Conservation (phyloP, 2,113 vertebrate species). For the Muscicapa adusta region DNA sequence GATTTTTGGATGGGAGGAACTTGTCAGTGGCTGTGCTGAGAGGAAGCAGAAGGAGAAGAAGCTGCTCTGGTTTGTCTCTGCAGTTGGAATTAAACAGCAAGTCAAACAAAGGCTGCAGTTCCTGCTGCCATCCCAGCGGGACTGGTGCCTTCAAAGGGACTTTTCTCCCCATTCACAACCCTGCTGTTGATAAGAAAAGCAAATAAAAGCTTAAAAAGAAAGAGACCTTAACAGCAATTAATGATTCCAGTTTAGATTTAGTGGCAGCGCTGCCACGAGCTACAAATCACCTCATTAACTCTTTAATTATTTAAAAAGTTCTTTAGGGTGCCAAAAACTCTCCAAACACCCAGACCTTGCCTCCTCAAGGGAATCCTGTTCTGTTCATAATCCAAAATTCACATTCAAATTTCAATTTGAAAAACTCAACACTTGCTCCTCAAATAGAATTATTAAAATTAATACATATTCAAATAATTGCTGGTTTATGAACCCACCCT, state of each 20-base stretch:
- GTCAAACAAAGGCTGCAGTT: not conserved
- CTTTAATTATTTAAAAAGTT: not conserved
- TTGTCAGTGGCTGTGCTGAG: not conserved
- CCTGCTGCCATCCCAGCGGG: not conserved
- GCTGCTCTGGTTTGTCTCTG: not conserved
- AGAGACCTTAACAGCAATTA: not conserved
- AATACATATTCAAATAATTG: not conserved
- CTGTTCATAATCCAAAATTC: not conserved
- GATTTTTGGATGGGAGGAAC: not conserved
- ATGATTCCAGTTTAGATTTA: not conserved
- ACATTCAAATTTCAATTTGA: not conserved
- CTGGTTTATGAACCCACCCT: not conserved
- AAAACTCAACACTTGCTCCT: not conserved
- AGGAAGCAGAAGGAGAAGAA: not conserved
- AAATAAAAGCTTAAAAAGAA: not conserved
- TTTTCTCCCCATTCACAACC: not conserved
- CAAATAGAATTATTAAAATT: not conserved
- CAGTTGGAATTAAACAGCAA: not conserved
- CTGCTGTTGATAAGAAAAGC: not conserved
- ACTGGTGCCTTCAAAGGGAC: not conserved
- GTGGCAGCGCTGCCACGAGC: not conserved
- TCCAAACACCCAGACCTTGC: not conserved
- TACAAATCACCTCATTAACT: not conserved
- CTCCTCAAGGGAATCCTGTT: not conserved
- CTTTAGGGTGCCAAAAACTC: not conserved